phyloP scores from a whole-genome alignment of 2,113 vertebrate species.

The Willisornis vidua region DNA sequence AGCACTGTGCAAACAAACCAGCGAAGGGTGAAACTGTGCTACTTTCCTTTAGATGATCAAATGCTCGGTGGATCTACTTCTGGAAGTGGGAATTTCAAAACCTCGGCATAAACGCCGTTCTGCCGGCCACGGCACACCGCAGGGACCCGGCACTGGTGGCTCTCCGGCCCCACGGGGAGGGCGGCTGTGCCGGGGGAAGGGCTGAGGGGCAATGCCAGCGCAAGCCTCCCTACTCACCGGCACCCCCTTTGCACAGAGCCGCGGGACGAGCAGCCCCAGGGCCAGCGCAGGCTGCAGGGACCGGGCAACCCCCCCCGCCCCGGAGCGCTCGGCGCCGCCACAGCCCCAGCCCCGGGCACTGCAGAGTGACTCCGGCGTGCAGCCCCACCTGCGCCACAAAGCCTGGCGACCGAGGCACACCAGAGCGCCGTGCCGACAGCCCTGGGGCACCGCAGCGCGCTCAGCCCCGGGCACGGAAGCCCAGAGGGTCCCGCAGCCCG shows the following conservation, averaged over 20 bases:
- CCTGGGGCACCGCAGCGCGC: neutral
- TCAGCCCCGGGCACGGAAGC: too few relatives aligned
- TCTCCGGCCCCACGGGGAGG: neutral
- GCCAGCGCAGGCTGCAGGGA: neutral
- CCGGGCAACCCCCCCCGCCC: rapidly evolving
- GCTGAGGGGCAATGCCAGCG: neutral
- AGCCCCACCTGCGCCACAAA: neutral
- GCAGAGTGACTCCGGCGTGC: neutral
- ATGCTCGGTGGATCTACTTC: neutral
- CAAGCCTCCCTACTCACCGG: neutral
- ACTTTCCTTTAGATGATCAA: neutral
- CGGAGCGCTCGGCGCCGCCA: too few relatives aligned
- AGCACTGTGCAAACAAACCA: neutral
- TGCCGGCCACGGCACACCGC: neutral
- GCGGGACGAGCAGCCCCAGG: neutral
- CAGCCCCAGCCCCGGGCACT: neutral
- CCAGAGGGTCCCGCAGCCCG: neutral
- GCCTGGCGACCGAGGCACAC: neutral
- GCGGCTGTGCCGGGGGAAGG: neutral
- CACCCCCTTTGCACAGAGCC: neutral
- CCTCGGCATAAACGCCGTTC: neutral
- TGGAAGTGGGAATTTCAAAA: neutral
- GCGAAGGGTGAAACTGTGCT: neutral
- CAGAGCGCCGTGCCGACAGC: neutral
- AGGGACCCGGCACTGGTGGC: too few relatives aligned